A percentile compares a stretch with the other conserved stretches of the same genome.
Evolutionary conservation across 2,113 vertebrate species (phyloP).

Genomic region (Sinocyclocheilus rhinocerous): DNA sequence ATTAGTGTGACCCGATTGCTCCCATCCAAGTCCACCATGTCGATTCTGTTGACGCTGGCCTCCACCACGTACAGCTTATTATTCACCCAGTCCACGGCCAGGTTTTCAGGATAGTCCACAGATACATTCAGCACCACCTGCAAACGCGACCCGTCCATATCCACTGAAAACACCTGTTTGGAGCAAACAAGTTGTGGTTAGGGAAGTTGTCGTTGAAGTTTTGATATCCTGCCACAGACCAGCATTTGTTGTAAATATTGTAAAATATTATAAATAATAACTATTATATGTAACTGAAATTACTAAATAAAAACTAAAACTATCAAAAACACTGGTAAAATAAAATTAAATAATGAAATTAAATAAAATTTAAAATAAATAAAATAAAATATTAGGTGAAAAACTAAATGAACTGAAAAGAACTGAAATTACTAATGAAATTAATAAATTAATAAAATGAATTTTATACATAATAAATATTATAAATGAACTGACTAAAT

Average conservation of each 20-base stretch:
- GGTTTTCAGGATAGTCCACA: constrained; percentile 92
- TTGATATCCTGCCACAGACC: not conserved
- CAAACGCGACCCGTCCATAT: constrained; percentile 84
- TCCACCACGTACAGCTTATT: constrained; percentile 97
- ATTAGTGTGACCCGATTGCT: constrained; percentile 90
- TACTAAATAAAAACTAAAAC: not conserved
- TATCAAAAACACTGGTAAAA: no score
- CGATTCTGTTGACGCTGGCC: constrained; percentile 92
- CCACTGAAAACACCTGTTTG: constrained; percentile 91
- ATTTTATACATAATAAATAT: not conserved
- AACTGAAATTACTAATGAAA: not conserved
- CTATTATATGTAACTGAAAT: no score
- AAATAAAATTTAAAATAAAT: no score
- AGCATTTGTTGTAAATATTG: not conserved
- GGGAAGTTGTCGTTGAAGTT: not conserved
- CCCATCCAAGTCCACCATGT: constrained; percentile 92
- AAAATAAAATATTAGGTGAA: no score
- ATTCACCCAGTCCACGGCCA: constrained; percentile 97
- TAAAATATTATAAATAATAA: no score
- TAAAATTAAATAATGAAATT: no score
- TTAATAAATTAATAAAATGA: not conserved
- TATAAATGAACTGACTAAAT: not conserved
- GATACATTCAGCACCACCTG: constrained; percentile 94
- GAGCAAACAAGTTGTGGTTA: constrained; percentile 2
- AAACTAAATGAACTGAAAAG: not conserved